A percentile compares a stretch with the other conserved stretches of the same genome.
Conservation (phyloP, 1,140 invertebrate genomes). For the Paraescarpia echinospica region DNA sequence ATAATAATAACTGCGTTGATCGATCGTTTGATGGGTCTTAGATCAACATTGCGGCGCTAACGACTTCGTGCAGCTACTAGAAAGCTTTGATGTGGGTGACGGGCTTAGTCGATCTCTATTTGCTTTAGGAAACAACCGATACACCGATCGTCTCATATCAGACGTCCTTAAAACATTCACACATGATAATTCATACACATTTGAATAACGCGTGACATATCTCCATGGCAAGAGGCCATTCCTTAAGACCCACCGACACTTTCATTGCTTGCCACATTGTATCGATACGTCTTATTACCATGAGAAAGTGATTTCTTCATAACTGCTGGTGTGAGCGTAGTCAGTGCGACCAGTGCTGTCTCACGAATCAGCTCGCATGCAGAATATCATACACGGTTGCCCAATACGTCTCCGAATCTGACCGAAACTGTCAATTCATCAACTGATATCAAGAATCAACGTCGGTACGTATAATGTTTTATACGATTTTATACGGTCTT, state of each 20-base stretch:
- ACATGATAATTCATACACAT: neutral
- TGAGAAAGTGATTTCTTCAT: neutral
- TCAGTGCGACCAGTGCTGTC: neutral
- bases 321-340: neutral
- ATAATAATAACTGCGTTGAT: neutral
- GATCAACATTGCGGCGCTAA: neutral
- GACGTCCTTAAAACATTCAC: neutral
- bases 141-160: neutral
- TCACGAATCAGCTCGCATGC: neutral
- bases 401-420: neutral
- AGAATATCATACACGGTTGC: neutral
- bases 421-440: neutral
- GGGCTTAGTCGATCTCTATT: neutral
- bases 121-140: neutral
- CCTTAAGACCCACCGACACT: neutral
- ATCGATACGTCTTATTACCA: neutral
- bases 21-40: neutral
- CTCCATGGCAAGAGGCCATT: neutral
- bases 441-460: neutral
- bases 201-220: neutral
- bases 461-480: neutral
- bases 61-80: neutral
- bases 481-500: neutral
- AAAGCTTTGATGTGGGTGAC: neutral
- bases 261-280: neutral